Base-by-base conservation (phyloP, 2,113 vertebrate species). In the Hucho hucho region DNA sequence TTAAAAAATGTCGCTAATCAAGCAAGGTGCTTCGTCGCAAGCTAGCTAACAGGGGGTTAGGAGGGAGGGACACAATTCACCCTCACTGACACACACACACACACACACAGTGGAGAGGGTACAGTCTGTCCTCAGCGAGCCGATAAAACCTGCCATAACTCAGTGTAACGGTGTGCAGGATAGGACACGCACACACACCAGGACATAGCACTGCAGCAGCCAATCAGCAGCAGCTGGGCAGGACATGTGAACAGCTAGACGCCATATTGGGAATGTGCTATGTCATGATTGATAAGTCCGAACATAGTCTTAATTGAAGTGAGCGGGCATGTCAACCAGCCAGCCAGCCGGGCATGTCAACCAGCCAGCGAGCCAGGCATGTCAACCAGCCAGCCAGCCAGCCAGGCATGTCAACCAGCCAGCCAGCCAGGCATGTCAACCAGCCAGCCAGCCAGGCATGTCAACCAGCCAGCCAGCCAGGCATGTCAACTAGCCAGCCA, bases 231-330 rank as follows among this genome's bases (percentile, higher is more conserved):
- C 83, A 87, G 77, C 84, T 84, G 90, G 77, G 61, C 25, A 20
- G 72, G 70, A 70, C 83, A 86, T 84, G 85, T 89, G 82, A 89
- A 78, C 53, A 75, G 71, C 76, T 16, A 7, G 37, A 13, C n/a
- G 13, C 75, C 76, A 82, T 79, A 69, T 29, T 72, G 73, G 71
- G 80, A 88, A 84, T 63, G 65, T 87, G 80, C 82, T 75, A 24
- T 70, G 82, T 87, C 71, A 58, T 89, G 87, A 93, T 80, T 89
- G 88, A 92, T 87, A 87, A 86, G 85, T 77, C 71, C 76, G 79
- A 75, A 79, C 84, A 84, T 87, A 9, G 80, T 56, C 67, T 73
- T 89, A 87, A 90, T 88, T 87, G 81, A 90, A 86, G 71, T 83
- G 69, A 77, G 76, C 66, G 63, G 29, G 4, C 29, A 29, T 29